These are phyloP conservation scores for Oryctolagus cuniculus DNA, from an alignment of 2,113 vertebrate genomes.

Conservation along the genomic window DNA sequence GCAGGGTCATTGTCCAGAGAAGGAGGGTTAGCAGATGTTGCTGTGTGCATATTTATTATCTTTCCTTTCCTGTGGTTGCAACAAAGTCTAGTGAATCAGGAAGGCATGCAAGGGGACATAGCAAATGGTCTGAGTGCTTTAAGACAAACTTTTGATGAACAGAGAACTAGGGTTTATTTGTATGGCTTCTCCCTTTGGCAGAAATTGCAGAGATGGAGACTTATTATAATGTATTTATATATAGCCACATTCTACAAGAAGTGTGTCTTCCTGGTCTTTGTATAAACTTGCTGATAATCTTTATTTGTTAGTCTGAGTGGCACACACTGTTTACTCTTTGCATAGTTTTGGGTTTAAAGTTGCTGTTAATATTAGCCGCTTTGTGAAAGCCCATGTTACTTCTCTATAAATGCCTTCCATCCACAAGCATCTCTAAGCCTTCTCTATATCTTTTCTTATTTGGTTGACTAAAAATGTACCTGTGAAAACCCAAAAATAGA, in stretches of 20 bases:
- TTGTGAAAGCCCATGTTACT: slow-evolving; percentile 51
- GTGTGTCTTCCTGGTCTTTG: slow-evolving; percentile 2
- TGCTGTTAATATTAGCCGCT: slow-evolving; percentile 25
- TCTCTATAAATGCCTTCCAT: background rate
- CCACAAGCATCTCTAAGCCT: slow-evolving; percentile 43
- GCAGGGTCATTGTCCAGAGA: background rate
- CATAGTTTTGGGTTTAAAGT: slow-evolving; percentile 50
- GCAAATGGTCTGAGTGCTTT: background rate
- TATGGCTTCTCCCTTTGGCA: slow-evolving; percentile 37
- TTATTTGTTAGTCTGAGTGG: slow-evolving; percentile 50
- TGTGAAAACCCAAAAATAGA: slow-evolving; percentile 44
- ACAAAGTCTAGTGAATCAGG: background rate
- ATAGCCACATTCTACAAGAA: background rate
- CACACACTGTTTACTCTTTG: background rate
- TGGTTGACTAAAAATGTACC: slow-evolving; percentile 47
- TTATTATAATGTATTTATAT: slow-evolving; percentile 33
- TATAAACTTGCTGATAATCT: slow-evolving; percentile 44
- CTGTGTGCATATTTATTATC: background rate
- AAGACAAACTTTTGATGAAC: slow-evolving; percentile 41
- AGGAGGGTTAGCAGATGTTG: background rate
- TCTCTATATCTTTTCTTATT: slow-evolving; percentile 43
- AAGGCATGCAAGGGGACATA: background rate
- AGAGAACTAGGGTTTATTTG: slow-evolving; percentile 43
- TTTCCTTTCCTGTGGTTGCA: background rate
- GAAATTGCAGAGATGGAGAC: slow-evolving; percentile 7